These are phyloP conservation scores for Cydia splendana DNA, from an alignment of 1,140 invertebrate genomes.

Conservation along the genomic window DNA sequence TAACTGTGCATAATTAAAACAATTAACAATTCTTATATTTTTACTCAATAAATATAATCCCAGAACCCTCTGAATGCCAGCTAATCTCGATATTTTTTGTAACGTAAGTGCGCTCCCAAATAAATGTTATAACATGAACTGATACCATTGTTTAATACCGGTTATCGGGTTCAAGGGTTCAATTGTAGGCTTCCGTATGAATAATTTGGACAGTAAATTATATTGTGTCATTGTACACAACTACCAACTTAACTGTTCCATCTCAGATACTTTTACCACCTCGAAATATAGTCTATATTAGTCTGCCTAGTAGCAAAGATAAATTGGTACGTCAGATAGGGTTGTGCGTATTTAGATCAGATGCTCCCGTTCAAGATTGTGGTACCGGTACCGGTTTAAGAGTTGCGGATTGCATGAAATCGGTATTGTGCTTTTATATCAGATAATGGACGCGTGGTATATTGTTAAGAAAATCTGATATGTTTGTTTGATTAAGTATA, in stretches of 20 bases:
- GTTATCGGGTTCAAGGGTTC: slow-evolving; percentile 17
- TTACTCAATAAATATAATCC: background rate
- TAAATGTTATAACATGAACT: slow-evolving; percentile 20
- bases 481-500: slow-evolving; percentile 4
- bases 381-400: slow-evolving; percentile 11
- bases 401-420: slow-evolving; percentile 15
- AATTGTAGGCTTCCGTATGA: slow-evolving; percentile 32
- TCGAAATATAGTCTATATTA: background rate
- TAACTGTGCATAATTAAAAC: background rate
- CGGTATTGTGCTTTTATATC: slow-evolving; percentile 14
- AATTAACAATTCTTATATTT: background rate
- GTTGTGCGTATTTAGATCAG: slow-evolving; percentile 16
- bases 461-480: slow-evolving; percentile 2
- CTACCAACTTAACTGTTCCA: background rate
- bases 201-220: slow-evolving; percentile 26
- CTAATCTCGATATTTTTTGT: slow-evolving; percentile 9
- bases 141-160: slow-evolving; percentile 11
- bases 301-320: background rate
- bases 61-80: background rate
- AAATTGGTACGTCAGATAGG: slow-evolving; percentile 9
- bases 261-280: background rate
- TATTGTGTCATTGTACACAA: slow-evolving; percentile 19
- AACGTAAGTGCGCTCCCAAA: slow-evolving; percentile 13
- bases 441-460: slow-evolving; percentile 13
- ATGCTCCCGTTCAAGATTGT: slow-evolving; percentile 16